A percentile compares a stretch with the other conserved stretches of the same genome.
These are phyloP conservation scores for Osmerus eperlanus DNA, from an alignment of 2,113 vertebrate genomes.

Conservation along the genomic window DNA sequence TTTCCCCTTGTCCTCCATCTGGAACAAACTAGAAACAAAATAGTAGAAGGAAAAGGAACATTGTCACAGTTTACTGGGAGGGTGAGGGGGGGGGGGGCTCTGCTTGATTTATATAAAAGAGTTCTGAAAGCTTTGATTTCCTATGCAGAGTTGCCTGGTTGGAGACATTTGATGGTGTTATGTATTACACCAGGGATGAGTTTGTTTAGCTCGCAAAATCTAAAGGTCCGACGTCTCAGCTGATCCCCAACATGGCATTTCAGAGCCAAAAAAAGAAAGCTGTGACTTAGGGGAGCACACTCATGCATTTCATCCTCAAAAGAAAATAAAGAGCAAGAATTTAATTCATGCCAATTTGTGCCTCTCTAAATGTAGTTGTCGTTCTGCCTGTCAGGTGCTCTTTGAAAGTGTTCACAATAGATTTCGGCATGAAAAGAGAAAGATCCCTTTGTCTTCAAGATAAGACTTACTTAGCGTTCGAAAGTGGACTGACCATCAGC, in stretches of 20 bases:
- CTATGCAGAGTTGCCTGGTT: constrained; percentile 22
- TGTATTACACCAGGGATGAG: constrained; percentile 29
- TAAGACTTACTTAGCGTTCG: constrained; percentile 24
- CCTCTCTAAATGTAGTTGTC: constrained; percentile 33
- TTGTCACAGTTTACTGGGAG: too few relatives aligned
- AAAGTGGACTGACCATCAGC: constrained; percentile 29
- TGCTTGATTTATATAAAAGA: background rate
- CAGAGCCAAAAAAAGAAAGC: constrained; percentile 22
- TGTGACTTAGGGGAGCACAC: constrained; percentile 21
- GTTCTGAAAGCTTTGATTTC: constrained; percentile 16
- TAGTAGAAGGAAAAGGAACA: background rate
- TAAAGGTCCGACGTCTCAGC: constrained; percentile 31
- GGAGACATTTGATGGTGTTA: background rate
- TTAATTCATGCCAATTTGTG: constrained; percentile 50
- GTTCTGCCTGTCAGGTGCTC: constrained; percentile 44
- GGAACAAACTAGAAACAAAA: constrained; percentile 25
- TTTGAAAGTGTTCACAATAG: constrained; percentile 4
- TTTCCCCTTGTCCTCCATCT: constrained; percentile 27
- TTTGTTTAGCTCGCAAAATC: constrained; percentile 21
- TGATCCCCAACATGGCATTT: constrained; percentile 41
- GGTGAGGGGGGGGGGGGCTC: background rate
- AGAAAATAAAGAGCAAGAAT: constrained; percentile 20
- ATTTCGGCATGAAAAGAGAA: background rate
- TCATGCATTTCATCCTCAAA: constrained; percentile 22
- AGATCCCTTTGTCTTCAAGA: constrained; percentile 35